Evolutionary conservation across 2,888 invertebrate genomes (phyloP).

Genomic region (Thereva nobilitata): DNA sequence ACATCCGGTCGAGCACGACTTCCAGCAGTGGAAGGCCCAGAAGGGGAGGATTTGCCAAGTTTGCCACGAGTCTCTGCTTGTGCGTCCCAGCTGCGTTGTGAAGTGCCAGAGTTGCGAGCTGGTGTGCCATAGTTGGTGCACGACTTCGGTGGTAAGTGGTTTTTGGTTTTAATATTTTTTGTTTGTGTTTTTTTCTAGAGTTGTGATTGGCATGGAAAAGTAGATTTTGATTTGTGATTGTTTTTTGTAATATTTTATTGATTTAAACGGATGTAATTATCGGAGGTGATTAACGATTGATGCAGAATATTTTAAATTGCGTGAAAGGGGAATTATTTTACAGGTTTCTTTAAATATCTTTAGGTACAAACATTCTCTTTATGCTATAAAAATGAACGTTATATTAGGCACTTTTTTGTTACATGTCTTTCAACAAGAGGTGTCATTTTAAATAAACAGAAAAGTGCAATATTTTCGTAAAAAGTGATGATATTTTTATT

Average conservation of each 20-base stretch:
- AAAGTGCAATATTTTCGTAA: no score
- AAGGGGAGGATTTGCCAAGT: constrained; percentile 45
- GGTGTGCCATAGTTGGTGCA: constrained; percentile 44
- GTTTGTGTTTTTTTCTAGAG: neutral
- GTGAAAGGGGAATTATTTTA: no score
- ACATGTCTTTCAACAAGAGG: no score
- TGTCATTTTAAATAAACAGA: no score
- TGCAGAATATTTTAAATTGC: no score
- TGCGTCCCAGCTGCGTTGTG: constrained; percentile 39
- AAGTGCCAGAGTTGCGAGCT: constrained; percentile 44
- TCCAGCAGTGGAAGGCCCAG: constrained; percentile 41
- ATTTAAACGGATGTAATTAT: no score
- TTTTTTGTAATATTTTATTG: constrained; percentile 8
- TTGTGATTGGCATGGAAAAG: constrained; percentile 1
- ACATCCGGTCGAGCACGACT: constrained; percentile 39
- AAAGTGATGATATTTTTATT: no score
- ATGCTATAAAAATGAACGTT: no score
- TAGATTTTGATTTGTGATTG: neutral
- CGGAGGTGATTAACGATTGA: no score
- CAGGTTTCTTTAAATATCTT: no score
- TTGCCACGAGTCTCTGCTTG: constrained; percentile 43
- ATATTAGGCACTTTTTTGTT: no score
- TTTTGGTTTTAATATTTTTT: constrained; percentile 22
- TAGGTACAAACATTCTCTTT: no score
- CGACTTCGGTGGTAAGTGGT: constrained; percentile 44